Evolutionary conservation across 2,888 invertebrate genomes (phyloP), one percentile per base, ranked within the genome.

Genomic region (Matsumyia berberina): DNA sequence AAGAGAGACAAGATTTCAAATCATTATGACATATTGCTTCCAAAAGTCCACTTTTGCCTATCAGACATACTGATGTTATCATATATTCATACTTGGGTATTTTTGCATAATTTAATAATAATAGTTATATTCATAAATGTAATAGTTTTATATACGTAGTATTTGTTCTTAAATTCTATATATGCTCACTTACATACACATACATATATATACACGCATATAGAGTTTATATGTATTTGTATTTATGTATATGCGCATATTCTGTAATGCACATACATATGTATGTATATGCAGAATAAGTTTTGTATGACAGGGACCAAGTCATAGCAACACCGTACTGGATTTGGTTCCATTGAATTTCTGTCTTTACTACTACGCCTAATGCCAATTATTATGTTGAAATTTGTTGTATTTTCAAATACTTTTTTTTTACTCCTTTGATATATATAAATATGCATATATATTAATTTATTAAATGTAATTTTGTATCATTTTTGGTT

Each of bases 121-220:
- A 74, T 74, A 74, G 55, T 74, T 44, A 42, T 35, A 55, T 74
- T 64, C 85, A 87, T 87, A 86, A 87, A 83, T 87, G 86, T 86
- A 44, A 74, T 87, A 87, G 80, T 81, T 86, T 74, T 87, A 85
- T 86, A 86, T 87, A 87, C 86, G 86, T 86, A 86, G 87, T 87
- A 87, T 82, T 87, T 83, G 70, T 83, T 80, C 86, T 86, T 87
- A 87, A 85, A 73, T 77, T 49, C 87, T 87, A 87, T 55, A 33
- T 44, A 49, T 29, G 9, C 24, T 46, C 53, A 33, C 62, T 60
- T 9, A 58, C 39, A 60, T 58, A 31, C 29, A 51, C 37, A 17
- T 46, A 57, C 44, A 33, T 58, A 35, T 46, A 35, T 46, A 57
- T 35, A 44, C 57, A 57, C 12, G 9, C 55, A 37, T 35, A 42